phyloP scores from a whole-genome alignment of 1,140 invertebrate genomes.

The Cecropterus lyciades region DNA sequence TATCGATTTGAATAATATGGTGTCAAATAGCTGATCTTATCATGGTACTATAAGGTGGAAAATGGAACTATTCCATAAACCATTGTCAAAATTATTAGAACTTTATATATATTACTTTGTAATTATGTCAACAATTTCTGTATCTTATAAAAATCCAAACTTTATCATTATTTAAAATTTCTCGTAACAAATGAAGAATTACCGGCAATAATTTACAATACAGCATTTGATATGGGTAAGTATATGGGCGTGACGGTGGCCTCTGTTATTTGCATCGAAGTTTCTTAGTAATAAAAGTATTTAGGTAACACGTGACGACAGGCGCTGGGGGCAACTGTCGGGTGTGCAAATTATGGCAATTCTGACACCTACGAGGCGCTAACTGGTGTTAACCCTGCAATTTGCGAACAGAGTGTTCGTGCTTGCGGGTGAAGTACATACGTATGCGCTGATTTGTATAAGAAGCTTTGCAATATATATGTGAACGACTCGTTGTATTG shows the following conservation, averaged over 20 bases:
- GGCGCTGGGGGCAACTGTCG: conserved; percentile 60
- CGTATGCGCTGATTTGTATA: conserved; percentile 50
- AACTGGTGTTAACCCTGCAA: conserved; percentile 75
- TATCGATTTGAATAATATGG: too few relatives aligned
- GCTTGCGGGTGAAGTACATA: conserved; percentile 48
- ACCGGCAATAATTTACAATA: not conserved
- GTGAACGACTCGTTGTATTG: too few relatives aligned
- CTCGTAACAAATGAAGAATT: not conserved
- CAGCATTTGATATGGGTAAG: conserved; percentile 4
- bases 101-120: too few relatives aligned
- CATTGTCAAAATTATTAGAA: too few relatives aligned
- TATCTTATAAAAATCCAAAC: too few relatives aligned
- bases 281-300: conserved; percentile 76
- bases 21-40: too few relatives aligned
- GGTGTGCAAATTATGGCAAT: conserved; percentile 79
- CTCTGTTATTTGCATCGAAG: conserved; percentile 36
- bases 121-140: too few relatives aligned
- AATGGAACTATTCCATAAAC: too few relatives aligned
- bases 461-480: not conserved
- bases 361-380: conserved; percentile 80
- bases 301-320: conserved; percentile 81
- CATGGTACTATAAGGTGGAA: too few relatives aligned
- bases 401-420: conserved; percentile 62
- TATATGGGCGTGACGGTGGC: conserved; percentile 44
- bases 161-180: too few relatives aligned